Evolutionary conservation across 37 sponge, comb jelly and placozoan genomes (phyloP), one percentile per base, ranked within the genome.

Genomic region (Tethya wilhelma): DNA sequence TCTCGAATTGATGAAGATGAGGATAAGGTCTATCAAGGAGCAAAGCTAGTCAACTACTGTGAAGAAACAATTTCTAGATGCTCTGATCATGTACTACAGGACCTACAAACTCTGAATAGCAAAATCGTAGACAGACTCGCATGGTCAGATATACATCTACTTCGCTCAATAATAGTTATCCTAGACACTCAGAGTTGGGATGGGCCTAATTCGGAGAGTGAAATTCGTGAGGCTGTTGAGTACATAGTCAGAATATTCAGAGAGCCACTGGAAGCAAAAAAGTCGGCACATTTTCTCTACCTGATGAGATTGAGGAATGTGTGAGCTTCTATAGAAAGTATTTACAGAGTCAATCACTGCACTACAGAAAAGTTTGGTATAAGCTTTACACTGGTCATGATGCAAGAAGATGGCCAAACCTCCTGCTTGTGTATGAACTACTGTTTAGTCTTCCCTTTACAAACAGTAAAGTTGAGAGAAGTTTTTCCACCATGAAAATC

Each of bases 391-490:
- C 81, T 1, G 49, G 60, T 31, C 80, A 75, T 65, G 90, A 83
- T 73, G 68, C 64, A 2, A 9, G 59, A 9, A 89, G 67, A 32
- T 89, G 90, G 84, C 67, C n/a, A 79, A 42, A 83, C 60, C 39
- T 80, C 30, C 43, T 87, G 9, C 14, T 70, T 1, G 57, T 86
- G 36, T 32, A 59, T 67, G 77, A 86, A 59, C 74, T 86, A 2
- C 38, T 67, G 20, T 89, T 89, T 44, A 89, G 89, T 44, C 73
- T 89, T 26, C 89, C 83, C 29, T 77, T 89, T 43, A 67, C 84
- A 4, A 83, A 73, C 37, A 59, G 68, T 22, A 55, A 71, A 34
- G 70, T 84, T 56, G 85, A 84, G 62, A 17, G 67, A 42, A 67
- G 67, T 20, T 84, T 84, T 53, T 84, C 85, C 6, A 26, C 71